A percentile compares a stretch with the other conserved stretches of the same genome.
These are phyloP conservation scores for Lytechinus variegatus DNA, from an alignment of 35 echinoderm and acorn worm genomes.

Conservation along the genomic window DNA sequence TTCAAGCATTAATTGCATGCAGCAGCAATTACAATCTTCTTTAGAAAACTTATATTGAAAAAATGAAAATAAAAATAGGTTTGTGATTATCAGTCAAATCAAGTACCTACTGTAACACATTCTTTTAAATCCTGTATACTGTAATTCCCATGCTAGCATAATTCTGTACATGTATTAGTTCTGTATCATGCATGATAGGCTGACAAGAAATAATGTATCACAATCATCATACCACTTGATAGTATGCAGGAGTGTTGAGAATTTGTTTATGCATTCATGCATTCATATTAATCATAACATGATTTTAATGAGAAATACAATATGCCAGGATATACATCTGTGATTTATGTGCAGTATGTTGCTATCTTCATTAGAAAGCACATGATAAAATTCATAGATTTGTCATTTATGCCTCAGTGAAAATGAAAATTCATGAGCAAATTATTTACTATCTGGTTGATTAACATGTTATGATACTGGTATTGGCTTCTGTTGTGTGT, in stretches of 20 bases:
- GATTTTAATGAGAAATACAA: background rate
- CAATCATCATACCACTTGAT: background rate
- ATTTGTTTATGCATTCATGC: background rate
- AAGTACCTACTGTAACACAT: no score
- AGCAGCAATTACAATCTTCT: no score
- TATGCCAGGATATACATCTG: background rate
- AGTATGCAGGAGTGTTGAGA: no score
- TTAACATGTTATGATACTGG: background rate
- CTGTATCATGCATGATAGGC: background rate
- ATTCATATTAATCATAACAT: background rate
- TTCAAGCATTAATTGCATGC: no score
- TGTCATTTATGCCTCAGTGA: background rate
- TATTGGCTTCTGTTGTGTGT: background rate
- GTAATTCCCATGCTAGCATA: background rate
- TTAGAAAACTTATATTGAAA: no score
- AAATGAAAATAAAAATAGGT: no score
- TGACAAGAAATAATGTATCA: background rate
- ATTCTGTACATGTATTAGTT: background rate
- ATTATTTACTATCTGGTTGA: background rate
- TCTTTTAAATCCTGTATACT: background rate
- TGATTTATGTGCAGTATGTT: background rate
- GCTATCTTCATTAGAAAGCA: slow-evolving; percentile 5
- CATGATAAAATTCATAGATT: background rate
- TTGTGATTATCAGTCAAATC: no score
- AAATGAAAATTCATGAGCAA: background rate